Evolutionary conservation across 2,888 invertebrate genomes (phyloP).

Genomic region (Stegophylla sp.): DNA sequence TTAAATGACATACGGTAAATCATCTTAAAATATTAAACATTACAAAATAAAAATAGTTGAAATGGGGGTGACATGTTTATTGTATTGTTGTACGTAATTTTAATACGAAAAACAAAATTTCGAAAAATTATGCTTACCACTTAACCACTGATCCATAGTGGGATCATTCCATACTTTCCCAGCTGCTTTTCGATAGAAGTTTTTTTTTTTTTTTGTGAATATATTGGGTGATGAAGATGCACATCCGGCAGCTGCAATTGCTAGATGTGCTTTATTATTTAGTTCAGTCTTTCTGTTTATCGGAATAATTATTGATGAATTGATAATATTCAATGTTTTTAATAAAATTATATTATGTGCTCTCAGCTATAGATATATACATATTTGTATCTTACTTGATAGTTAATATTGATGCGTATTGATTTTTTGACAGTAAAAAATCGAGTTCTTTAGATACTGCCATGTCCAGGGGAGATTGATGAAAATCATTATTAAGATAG

Average conservation of each 20-base stretch:
- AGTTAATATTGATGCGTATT: background rate
- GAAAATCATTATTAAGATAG: background rate
- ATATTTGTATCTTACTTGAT: slow-evolving; percentile 10
- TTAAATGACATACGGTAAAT: too few species aligned
- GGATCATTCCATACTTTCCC: slow-evolving; percentile 44
- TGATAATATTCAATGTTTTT: too few species aligned
- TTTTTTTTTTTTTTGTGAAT: background rate
- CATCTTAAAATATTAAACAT: too few species aligned
- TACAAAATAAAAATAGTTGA: too few species aligned
- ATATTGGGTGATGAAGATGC: slow-evolving; percentile 23
- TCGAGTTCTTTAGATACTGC: slow-evolving; percentile 14
- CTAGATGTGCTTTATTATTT: background rate
- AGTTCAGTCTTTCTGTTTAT: background rate
- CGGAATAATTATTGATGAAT: too few species aligned
- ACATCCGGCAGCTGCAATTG: slow-evolving; percentile 36
- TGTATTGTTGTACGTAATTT: background rate
- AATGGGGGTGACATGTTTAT: too few species aligned
- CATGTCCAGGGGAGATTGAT: background rate
- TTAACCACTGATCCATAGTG: slow-evolving; percentile 29
- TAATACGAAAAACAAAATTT: background rate
- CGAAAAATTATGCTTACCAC: background rate
- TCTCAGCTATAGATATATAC: too few species aligned
- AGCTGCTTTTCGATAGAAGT: slow-evolving; percentile 4
- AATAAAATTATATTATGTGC: too few species aligned
- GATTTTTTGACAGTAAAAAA: background rate